A percentile compares a stretch with the other conserved stretches of the same genome.
phyloP scores from a whole-genome alignment of 2,888 invertebrate genomes.

The Mesorhabditis sp. region DNA sequence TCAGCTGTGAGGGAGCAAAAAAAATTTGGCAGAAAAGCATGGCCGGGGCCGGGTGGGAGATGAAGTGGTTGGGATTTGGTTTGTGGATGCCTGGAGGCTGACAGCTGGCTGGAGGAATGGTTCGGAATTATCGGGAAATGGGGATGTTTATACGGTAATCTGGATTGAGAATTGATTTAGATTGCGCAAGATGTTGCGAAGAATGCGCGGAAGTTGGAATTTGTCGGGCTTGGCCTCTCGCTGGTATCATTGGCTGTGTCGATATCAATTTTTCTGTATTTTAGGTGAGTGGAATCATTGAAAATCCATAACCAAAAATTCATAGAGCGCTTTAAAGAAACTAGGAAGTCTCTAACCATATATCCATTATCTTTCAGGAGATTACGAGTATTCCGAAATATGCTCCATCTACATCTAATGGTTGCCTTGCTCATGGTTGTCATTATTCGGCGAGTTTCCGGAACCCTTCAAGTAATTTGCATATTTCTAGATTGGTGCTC shows the following conservation, averaged over 20 bases:
- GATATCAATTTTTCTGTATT: slow-evolving; percentile 76
- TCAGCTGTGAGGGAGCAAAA: background rate
- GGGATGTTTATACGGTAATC: background rate
- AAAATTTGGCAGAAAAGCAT: slow-evolving; percentile 1
- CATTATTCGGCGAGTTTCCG: slow-evolving; percentile 44
- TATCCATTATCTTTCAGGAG: slow-evolving; percentile 55
- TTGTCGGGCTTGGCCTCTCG: slow-evolving; percentile 75
- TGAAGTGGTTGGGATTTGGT: slow-evolving; percentile 1
- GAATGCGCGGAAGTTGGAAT: slow-evolving; percentile 77
- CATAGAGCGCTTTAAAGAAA: too few relatives aligned
- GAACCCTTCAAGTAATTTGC: background rate
- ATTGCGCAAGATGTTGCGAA: slow-evolving; percentile 80
- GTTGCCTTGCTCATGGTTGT: slow-evolving; percentile 62
- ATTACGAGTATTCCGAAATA: slow-evolving; percentile 61
- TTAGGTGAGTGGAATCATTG: slow-evolving; percentile 67
- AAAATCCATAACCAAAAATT: background rate
- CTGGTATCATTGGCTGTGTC: slow-evolving; percentile 74
- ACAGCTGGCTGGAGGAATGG: background rate
- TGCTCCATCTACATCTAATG: slow-evolving; percentile 63
- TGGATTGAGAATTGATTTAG: slow-evolving; percentile 56
- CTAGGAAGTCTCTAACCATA: too few relatives aligned
- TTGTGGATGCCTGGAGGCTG: background rate
- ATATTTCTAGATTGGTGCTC: slow-evolving; percentile 56
- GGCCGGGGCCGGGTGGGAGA: background rate
- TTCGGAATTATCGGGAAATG: background rate